Conservation (phyloP, 1,140 invertebrate genomes). For the Nixonia krombeini region DNA sequence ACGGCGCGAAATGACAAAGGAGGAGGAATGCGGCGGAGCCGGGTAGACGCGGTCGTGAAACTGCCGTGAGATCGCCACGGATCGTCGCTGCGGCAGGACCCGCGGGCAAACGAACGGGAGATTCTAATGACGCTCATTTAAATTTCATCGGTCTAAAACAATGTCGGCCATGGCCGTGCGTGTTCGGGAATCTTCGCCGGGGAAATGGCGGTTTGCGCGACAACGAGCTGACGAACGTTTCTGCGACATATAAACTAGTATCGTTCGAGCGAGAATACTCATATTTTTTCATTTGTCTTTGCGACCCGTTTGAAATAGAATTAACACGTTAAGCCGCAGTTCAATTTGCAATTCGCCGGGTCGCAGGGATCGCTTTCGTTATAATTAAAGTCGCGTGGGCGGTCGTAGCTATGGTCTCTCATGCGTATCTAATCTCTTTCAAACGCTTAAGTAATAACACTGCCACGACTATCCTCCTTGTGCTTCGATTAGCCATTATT, state of each 20-base stretch:
- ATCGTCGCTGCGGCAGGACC: constrained; percentile 19
- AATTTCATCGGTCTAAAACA: constrained; percentile 25
- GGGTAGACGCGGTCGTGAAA: constrained; percentile 35
- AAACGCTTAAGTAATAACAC: constrained; percentile 38
- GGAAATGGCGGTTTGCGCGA: too few relatives aligned
- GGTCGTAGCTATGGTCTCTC: constrained; percentile 35
- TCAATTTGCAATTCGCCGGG: too few relatives aligned
- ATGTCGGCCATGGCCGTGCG: constrained; percentile 26
- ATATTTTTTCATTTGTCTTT: too few relatives aligned
- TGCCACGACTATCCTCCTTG: constrained; percentile 6
- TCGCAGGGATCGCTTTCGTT: too few relatives aligned
- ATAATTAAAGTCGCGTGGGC: constrained; percentile 44
- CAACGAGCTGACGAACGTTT: too few relatives aligned
- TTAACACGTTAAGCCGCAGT: too few relatives aligned
- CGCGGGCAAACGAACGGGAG: constrained; percentile 30
- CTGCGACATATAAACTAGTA: too few relatives aligned
- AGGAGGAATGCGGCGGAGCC: constrained; percentile 23
- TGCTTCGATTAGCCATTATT: constrained; percentile 26
- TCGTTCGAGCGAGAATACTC: too few relatives aligned
- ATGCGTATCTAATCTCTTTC: constrained; percentile 48
- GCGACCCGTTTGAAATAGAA: too few relatives aligned
- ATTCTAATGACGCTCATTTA: constrained; percentile 38
- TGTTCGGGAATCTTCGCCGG: too few relatives aligned
- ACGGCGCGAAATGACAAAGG: constrained; percentile 45
- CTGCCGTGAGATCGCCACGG: constrained; percentile 30